Evolutionary conservation across 2,888 invertebrate genomes (phyloP), one percentile per base, ranked within the genome.

Genomic region (Heliconius ethilla): DNA sequence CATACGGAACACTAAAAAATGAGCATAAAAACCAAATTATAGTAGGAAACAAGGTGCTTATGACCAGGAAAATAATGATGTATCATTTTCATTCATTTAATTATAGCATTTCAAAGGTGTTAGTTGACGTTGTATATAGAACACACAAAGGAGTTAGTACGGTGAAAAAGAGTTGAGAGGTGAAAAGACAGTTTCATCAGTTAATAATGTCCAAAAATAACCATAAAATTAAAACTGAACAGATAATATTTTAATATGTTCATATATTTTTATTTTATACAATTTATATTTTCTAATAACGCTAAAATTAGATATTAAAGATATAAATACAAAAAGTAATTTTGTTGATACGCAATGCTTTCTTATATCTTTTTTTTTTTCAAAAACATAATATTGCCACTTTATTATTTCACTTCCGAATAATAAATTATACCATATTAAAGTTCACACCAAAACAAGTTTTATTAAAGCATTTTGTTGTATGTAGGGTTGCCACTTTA

Each of bases 401-500:
- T 74, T 74, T 74, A 63, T 63, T 74, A 74, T 74, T 74, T 40
- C 40, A 37, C 63, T 74, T 74, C 63, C 15, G 22, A 74, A 74
- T 74, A 74, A 63, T 74, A 74, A 74, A 74, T 45, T 62, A 74
- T 27, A 63, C 10, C 37, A 74, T 74, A 74, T 63, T 74, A 74
- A 74, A 74, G 62, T 74, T 74, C 74, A 74, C 63, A 74, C 74
- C 37, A 74, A 74, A 74, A 63, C 74, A 74, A 74, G 63, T 74
- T 74, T 74, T 63, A 74, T 74, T 63, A 74, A 74, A 74, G 40
- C 62, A 63, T 40, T 74, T 63, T 62, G 63, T 74, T 74, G 51
- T 18, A 40, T 27, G 9, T 74, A 63, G 74, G 74, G 63, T 6
- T 74, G 37, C 4, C 63, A 25, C 25, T 10, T 37, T 63, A 18